Evolutionary conservation across 2,113 vertebrate species (phyloP).

Genomic region (Speoplatyrhinus poulsoni): DNA sequence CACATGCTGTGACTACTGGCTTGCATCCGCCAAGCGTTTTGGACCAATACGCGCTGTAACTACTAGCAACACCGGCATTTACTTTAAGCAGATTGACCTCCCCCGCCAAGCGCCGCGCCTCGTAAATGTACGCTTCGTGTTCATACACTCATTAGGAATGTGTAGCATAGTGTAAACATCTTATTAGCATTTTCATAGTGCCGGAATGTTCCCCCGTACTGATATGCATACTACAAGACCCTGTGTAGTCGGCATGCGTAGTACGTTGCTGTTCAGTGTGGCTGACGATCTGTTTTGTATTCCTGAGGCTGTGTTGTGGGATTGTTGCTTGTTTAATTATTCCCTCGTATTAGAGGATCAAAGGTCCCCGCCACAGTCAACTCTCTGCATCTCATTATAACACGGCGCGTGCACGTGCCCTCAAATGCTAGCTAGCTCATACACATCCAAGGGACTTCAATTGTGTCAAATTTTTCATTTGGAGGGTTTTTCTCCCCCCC

Average conservation of each 20-base stretch:
- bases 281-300: conserved; percentile 66
- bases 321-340: conserved; percentile 81
- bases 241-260: conserved; percentile 39
- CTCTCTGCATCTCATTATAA: conserved; percentile 69
- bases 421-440: background rate
- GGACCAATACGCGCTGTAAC: too few relatives aligned
- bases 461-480: conserved; percentile 23
- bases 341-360: conserved; percentile 82
- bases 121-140: conserved; percentile 15
- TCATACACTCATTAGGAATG: conserved; percentile 22
- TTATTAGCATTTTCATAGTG: conserved; percentile 43
- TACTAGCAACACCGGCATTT: conserved; percentile 19
- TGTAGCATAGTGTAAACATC: conserved; percentile 11
- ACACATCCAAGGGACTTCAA: conserved; percentile 15
- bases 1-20: too few relatives aligned
- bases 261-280: conserved; percentile 48
- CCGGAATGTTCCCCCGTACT: background rate
- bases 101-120: conserved; percentile 10
- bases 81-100: conserved; percentile 1
- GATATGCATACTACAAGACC: conserved; percentile 15
- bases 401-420: conserved; percentile 12
- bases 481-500: background rate
- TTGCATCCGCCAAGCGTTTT: too few relatives aligned
- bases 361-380: conserved; percentile 72
- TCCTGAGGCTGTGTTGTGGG: conserved; percentile 65